phyloP scores from a whole-genome alignment of 2,888 invertebrate species.

The Anodontia alba region DNA sequence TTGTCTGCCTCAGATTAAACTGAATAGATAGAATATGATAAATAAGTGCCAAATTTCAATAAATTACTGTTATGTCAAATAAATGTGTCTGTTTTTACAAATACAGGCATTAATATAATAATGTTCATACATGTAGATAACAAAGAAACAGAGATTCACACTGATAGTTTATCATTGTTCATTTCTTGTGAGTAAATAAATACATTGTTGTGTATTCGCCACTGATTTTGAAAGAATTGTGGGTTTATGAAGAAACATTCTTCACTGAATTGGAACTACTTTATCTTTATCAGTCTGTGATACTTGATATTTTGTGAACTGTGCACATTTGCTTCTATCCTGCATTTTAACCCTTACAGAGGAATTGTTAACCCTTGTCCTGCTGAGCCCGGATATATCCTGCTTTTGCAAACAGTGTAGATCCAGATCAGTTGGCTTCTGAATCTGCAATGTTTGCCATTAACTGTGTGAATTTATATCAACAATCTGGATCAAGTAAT shows the following conservation, averaged over 20 bases:
- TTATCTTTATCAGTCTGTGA: neutral
- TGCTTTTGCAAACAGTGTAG: too few species aligned
- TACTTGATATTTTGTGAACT: neutral
- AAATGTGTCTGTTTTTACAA: neutral
- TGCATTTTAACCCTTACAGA: too few species aligned
- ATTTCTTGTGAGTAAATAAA: conserved; percentile 8
- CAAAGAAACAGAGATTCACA: neutral
- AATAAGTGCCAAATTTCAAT: neutral
- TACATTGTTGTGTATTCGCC: neutral
- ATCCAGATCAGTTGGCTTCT: too few species aligned
- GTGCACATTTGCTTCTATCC: too few species aligned
- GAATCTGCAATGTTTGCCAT: too few species aligned
- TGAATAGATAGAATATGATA: too few species aligned
- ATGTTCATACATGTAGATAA: neutral
- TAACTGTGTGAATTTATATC: too few species aligned
- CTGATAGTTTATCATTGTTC: neutral
- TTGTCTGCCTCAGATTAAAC: too few species aligned
- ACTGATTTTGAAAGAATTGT: conserved; percentile 5
- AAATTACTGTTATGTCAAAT: neutral
- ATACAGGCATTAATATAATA: too few species aligned
- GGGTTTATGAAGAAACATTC: neutral
- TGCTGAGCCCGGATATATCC: too few species aligned
- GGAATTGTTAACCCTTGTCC: too few species aligned
- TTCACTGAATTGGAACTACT: neutral
- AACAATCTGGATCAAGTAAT: too few species aligned